Conservation (phyloP, 2,888 invertebrate genomes). For the Drosophila multiciliata region DNA sequence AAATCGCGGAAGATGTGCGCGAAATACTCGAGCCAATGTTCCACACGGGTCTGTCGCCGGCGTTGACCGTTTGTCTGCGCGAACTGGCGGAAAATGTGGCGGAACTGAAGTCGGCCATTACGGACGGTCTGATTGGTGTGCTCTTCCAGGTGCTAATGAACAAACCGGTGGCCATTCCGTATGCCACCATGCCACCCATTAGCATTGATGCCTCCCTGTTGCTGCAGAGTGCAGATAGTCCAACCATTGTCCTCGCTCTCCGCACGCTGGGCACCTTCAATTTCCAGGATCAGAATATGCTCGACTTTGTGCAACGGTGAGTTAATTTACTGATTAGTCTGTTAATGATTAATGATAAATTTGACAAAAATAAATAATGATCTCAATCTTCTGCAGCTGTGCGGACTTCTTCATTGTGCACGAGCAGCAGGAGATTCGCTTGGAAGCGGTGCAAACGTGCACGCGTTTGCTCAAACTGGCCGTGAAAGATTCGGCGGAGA, state of each 20-base stretch:
- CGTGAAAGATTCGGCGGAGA: slow-evolving; percentile 86
- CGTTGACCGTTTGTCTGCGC: slow-evolving; percentile 95
- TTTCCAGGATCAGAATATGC: slow-evolving; percentile 95
- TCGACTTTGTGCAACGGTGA: slow-evolving; percentile 93
- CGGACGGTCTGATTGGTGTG: slow-evolving; percentile 96
- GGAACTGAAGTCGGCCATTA: slow-evolving; percentile 94
- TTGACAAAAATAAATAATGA: background rate
- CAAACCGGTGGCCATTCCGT: slow-evolving; percentile 90
- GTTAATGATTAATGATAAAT: background rate
- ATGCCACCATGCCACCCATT: slow-evolving; percentile 85
- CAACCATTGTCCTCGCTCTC: slow-evolving; percentile 95
- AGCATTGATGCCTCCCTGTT: slow-evolving; percentile 80
- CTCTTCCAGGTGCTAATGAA: slow-evolving; percentile 96
- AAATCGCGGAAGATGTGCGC: slow-evolving; percentile 91
- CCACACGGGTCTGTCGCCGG: slow-evolving; percentile 94
- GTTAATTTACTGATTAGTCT: background rate
- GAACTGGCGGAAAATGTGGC: slow-evolving; percentile 96
- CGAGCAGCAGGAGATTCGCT: slow-evolving; percentile 95
- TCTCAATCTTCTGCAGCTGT: slow-evolving; percentile 86
- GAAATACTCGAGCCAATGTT: slow-evolving; percentile 96
- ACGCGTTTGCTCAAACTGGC: slow-evolving; percentile 94
- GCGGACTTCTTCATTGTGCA: slow-evolving; percentile 96
- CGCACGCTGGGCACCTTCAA: slow-evolving; percentile 95
- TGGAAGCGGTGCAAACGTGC: slow-evolving; percentile 98
- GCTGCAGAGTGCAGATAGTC: slow-evolving; percentile 88